Base-by-base conservation (phyloP, 2,113 vertebrate species). In the Archocentrus centrarchus region DNA sequence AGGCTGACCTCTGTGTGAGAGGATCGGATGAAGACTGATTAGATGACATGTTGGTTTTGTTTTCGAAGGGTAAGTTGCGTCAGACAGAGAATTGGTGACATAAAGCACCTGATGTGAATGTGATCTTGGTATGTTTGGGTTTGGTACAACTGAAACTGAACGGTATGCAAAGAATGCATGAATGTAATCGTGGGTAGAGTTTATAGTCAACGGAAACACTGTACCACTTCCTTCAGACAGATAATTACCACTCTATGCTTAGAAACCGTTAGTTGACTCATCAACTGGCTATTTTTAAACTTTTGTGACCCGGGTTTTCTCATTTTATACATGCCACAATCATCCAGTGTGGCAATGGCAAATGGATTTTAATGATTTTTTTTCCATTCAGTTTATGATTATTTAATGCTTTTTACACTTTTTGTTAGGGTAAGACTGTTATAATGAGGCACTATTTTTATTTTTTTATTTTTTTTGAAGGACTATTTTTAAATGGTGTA, bases 111-210 rank as follows among this genome's bases (percentile, higher is more conserved):
- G 79, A 60, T 88, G 18, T 59, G 58, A 32, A 59, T 76, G 83
- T 83, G 86, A 82, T 73, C 79, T 61, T 80, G 66, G 39, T 39
- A 22, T 87, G 39, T 84, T 18, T 89, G 84, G 88, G 81, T 82
- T 88, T 85, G 86, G 81, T 88, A n/a, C 53, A 62, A 66, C 68
- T 44, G 55, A 55, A 66, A 50, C 5, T 64, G 89, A 91, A 95
- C 39, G 93, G 87, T 75, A 95, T 94, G 86, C 60, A 64, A 41
- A 84, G 59, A 84, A 85, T 75, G 86, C 83, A 95, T 95, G 94
- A 89, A 82, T 89, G 91, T 92, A 92, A 92, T 94, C 79, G 85
- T 94, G 92, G 85, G 94, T 95, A 94, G 89, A 59, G 79, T 79
- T 76, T 60, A 55, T 47, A 47, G 59, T 79, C 76, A 47, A 58